A percentile compares a stretch with the other conserved stretches of the same genome.
These are phyloP conservation scores for Cladorhizidae sp. DNA, from an alignment of 37 sponge, comb jelly and placozoan species.

Conservation along the genomic window DNA sequence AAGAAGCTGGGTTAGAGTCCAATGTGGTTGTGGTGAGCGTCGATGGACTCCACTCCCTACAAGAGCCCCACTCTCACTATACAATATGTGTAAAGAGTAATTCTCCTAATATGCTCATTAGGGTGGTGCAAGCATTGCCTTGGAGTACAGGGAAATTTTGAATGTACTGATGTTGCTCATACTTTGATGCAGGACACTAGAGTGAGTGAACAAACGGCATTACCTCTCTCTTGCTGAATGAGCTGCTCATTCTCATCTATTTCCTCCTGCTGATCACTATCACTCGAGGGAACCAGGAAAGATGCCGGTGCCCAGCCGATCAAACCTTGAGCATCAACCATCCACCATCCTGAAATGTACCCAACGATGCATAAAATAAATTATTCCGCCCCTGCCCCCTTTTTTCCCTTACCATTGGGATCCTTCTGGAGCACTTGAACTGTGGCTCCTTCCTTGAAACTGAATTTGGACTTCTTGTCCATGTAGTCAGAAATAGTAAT, in stretches of 20 bases:
- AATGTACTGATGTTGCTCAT: no score
- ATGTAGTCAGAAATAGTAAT: conserved; percentile 27
- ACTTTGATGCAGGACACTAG: no score
- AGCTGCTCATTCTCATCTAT: conserved; percentile 35
- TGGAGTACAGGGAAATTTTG: no score
- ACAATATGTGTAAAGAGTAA: no score
- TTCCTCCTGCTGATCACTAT: conserved; percentile 22
- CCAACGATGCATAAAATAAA: neutral
- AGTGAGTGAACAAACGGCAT: no score
- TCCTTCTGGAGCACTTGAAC: conserved; percentile 58
- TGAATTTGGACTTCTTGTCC: conserved; percentile 56
- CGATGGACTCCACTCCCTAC: no score
- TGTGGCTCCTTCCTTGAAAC: conserved; percentile 23
- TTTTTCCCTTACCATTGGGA: conserved; percentile 32
- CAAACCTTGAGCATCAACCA: conserved; percentile 44
- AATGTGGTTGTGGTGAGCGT: no score
- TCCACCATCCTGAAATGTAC: conserved; percentile 47
- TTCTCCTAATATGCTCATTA: no score
- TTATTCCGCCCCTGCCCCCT: neutral
- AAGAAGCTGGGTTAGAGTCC: no score
- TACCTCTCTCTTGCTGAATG: conserved; percentile 34
- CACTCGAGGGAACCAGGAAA: conserved; percentile 31
- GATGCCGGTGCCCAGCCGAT: conserved; percentile 63
- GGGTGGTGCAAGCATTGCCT: no score
- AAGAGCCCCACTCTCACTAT: no score